Evolutionary conservation across 2,888 invertebrate species (phyloP).

Genomic region (Ypsolopha scabrella): DNA sequence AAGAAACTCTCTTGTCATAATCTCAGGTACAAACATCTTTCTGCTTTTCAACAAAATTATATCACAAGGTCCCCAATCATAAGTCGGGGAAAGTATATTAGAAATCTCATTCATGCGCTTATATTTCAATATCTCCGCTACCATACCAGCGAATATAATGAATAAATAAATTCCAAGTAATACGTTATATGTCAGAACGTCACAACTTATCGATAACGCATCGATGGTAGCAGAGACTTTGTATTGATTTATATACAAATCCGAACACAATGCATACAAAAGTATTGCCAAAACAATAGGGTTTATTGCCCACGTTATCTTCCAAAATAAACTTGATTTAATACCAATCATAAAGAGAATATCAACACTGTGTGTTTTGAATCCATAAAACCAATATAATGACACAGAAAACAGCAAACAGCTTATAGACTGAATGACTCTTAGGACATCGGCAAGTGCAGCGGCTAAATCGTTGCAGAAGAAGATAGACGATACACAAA

Average conservation of each 20-base stretch:
- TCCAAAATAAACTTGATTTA: slow-evolving; percentile 49
- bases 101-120: slow-evolving; percentile 15
- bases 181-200: slow-evolving; percentile 28
- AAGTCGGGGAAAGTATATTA: slow-evolving; percentile 25
- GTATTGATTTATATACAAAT: too few species aligned
- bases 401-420: slow-evolving; percentile 40
- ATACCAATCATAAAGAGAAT: slow-evolving; percentile 60
- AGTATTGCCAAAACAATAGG: slow-evolving; percentile 27
- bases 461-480: slow-evolving; percentile 45
- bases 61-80: slow-evolving; percentile 49
- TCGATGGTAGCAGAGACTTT: too few species aligned
- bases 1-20: slow-evolving; percentile 62
- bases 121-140: slow-evolving; percentile 24
- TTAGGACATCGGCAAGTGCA: slow-evolving; percentile 31
- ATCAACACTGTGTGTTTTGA: slow-evolving; percentile 43
- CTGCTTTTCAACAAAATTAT: slow-evolving; percentile 44
- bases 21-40: slow-evolving; percentile 59
- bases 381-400: slow-evolving; percentile 54
- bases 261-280: background rate
- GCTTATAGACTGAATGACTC: slow-evolving; percentile 38
- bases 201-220: slow-evolving; percentile 11
- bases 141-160: slow-evolving; percentile 27
- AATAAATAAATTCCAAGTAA: slow-evolving; percentile 26
- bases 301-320: slow-evolving; percentile 39
- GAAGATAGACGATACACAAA: slow-evolving; percentile 6